Percentiles rank a stretch among this genome's conserved stretches.
Evolutionary conservation across 1,140 invertebrate genomes (phyloP).

Genomic region (Psilanteris sp.): DNA sequence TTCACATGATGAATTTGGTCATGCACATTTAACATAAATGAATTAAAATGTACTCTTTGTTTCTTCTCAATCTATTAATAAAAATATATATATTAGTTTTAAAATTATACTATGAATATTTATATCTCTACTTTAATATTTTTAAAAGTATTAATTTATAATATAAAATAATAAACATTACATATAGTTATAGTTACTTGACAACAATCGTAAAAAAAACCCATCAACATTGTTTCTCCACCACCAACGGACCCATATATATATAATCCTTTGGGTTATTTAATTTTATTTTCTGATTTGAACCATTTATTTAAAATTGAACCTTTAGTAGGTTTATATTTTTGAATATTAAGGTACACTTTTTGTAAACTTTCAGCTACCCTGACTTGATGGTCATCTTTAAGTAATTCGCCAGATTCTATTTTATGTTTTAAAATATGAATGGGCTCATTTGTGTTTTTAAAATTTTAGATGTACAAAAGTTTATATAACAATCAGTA

Average conservation of each 20-base stretch:
- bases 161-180: no score
- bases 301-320: slow-evolving; percentile 78
- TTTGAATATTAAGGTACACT: slow-evolving; percentile 84
- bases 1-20: slow-evolving; percentile 90
- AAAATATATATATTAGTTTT: no score
- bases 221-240: slow-evolving; percentile 99
- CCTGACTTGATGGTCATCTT: slow-evolving; percentile 86
- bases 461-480: slow-evolving; percentile 6
- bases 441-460: slow-evolving; percentile 76
- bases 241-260: slow-evolving; percentile 93
- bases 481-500: no score
- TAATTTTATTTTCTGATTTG: slow-evolving; percentile 72
- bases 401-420: slow-evolving; percentile 81
- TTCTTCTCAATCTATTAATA: slow-evolving; percentile 83
- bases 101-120: no score
- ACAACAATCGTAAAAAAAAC: slow-evolving; percentile 94
- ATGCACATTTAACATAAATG: slow-evolving; percentile 99
- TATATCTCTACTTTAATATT: no score
- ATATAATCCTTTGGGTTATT: slow-evolving; percentile 87
- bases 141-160: no score
- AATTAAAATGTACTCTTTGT: slow-evolving; percentile 95
- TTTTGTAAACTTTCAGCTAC: slow-evolving; percentile 85
- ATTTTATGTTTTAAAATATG: slow-evolving; percentile 82
- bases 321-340: slow-evolving; percentile 81
- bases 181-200: slow-evolving; percentile 79